phyloP scores from a whole-genome alignment of 2,113 vertebrate species.

The Tamias sibiricus region DNA sequence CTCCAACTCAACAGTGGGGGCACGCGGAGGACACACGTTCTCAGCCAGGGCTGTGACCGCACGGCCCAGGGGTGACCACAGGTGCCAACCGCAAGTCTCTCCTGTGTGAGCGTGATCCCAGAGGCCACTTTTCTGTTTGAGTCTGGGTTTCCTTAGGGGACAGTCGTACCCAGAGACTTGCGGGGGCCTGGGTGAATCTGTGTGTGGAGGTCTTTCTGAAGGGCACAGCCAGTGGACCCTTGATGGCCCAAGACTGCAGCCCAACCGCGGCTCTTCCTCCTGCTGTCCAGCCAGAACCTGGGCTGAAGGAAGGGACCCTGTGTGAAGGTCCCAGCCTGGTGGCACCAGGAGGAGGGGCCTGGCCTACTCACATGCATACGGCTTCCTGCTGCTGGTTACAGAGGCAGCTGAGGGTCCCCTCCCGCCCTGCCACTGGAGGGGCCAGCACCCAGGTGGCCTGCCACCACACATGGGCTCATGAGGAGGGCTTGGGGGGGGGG shows the following conservation, averaged over 20 bases:
- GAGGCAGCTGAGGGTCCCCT: not conserved
- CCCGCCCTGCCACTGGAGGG: not conserved
- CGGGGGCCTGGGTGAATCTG: not conserved
- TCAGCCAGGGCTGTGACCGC: fast-evolving
- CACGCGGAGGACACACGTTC: not conserved
- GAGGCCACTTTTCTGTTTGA: not conserved
- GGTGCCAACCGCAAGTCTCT: not conserved
- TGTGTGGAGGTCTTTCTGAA: not conserved
- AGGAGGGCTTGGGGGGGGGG: no score
- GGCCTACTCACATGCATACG: no score
- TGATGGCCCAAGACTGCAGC: not conserved
- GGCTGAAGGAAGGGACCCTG: no score
- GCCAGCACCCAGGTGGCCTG: no score
- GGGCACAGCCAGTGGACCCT: not conserved
- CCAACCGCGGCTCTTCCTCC: no score
- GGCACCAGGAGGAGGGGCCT: no score
- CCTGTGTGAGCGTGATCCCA: fast-evolving
- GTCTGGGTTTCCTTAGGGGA: not conserved
- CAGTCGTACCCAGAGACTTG: not conserved
- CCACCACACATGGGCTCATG: fast-evolving
- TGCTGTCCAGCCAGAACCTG: no score
- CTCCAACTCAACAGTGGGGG: not conserved
- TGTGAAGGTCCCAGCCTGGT: no score
- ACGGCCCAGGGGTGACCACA: no score
- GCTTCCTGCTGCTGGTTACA: not conserved